Evolutionary conservation across 2,888 invertebrate genomes (phyloP).

Genomic region (Tupiocoris notatus): DNA sequence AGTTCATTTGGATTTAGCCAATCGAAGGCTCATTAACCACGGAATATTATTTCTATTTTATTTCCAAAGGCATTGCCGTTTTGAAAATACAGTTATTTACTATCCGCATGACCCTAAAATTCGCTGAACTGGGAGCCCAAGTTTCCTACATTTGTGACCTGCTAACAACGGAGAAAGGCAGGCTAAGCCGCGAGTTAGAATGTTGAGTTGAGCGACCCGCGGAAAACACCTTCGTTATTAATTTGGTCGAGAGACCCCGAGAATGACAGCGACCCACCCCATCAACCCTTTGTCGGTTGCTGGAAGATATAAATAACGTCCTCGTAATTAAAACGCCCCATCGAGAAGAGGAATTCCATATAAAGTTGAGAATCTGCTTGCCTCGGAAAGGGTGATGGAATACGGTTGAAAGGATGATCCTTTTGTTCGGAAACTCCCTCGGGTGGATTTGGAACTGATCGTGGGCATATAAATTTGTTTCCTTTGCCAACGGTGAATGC

Average conservation of each 20-base stretch:
- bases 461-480: slow-evolving; percentile 17
- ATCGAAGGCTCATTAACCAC: no score
- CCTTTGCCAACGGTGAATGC: background rate
- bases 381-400: slow-evolving; percentile 2
- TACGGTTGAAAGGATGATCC: background rate
- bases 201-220: background rate
- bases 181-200: background rate
- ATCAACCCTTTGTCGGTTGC: background rate
- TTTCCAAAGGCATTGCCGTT: no score
- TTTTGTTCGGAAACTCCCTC: slow-evolving; percentile 11
- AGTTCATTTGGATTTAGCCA: no score
- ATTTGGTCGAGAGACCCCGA: background rate
- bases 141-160: no score
- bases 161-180: no score
- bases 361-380: slow-evolving; percentile 13
- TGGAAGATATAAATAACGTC: slow-evolving; percentile 22
- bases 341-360: slow-evolving; percentile 15
- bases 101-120: no score
- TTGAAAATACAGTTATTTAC: no score
- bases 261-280: slow-evolving; percentile 5
- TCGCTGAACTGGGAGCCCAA: no score
- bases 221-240: slow-evolving; percentile 20
- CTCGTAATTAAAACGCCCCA: slow-evolving; percentile 24
- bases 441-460: background rate
- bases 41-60: no score